Evolutionary conservation across 1,140 invertebrate genomes (phyloP).

Genomic region (Hylaeus volcanicus): DNA sequence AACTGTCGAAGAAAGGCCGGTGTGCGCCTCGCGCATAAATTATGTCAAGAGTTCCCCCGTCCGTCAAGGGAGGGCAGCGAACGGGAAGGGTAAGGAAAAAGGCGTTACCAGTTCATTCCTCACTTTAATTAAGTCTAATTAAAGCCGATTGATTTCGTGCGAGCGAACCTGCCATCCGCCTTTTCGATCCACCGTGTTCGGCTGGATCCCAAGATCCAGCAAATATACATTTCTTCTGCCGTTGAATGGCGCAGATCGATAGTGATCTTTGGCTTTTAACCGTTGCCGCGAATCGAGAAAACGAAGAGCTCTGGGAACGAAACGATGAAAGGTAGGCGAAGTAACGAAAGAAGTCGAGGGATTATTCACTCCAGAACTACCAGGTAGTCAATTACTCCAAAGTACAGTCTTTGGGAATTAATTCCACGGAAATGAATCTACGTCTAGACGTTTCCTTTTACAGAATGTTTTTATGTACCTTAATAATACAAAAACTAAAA

Average conservation of each 20-base stretch:
- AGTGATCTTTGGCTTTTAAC: conserved; percentile 17
- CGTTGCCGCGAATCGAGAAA: background rate
- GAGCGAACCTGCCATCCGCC: background rate
- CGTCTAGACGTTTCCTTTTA: no score
- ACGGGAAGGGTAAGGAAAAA: background rate
- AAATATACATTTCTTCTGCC: background rate
- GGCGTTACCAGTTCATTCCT: conserved; percentile 27
- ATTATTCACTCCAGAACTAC: no score
- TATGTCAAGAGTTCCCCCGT: conserved; percentile 33
- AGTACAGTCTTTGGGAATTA: no score
- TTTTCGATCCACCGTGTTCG: background rate
- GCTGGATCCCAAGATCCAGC: background rate
- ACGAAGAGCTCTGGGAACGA: background rate
- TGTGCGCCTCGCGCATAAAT: conserved; percentile 45
- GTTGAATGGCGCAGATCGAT: background rate
- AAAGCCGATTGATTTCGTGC: conserved; percentile 25
- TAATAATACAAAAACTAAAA: no score
- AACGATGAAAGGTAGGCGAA: background rate
- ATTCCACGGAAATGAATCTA: no score
- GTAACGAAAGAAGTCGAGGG: no score
- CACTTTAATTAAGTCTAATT: conserved; percentile 45
- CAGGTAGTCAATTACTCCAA: no score
- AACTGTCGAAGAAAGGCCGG: conserved; percentile 42
- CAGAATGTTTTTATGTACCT: no score
- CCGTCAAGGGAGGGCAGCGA: no score